Base-by-base conservation (phyloP, 2,113 vertebrate species). In the Poicephalus gulielmi region DNA sequence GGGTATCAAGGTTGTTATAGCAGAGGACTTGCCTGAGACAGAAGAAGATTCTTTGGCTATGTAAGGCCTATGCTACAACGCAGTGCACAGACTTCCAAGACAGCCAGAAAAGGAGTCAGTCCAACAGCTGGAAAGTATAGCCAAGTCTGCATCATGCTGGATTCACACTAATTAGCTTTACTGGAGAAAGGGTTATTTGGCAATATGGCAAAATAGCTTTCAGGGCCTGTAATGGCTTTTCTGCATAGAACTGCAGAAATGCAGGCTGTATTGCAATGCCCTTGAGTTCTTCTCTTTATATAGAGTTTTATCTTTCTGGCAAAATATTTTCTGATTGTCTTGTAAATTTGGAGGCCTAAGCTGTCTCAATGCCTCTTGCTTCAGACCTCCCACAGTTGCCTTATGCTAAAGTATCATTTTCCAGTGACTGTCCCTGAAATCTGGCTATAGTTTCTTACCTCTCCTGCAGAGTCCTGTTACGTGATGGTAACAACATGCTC, bases 191-290 rank as follows among this genome's bases (percentile, higher is more conserved):
- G 7, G 9, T 19, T 62, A 12, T 88, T 75, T 94, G 77, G 71
- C 76, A 93, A 67, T 15, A 46, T 12, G 50, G 71, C 25, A 90
- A 95, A 94, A 94, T 9, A 84, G 22, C 23, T 94, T 86, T 88
- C 68, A 83, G 53, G 25, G 24, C 11, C 49, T 83, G 10, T 63
- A 53, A 41, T 67, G 59, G 27, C 19, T 90, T 83, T 92, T 90
- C 59, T 83, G 44, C 41, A 59, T 31, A 30, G 33, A 67, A 44
- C 23, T 63, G 50, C 41, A 90, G 59, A 93, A 93, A 74, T 49
- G 19, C 46, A 81, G 19, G 33, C 25, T 90, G 28, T 7, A 37
- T 63, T 67, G 25, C 76, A 74, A 53, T 8, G 11, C 23, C 1
- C 0, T 39, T 53, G 67, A 53, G 9, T 44, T 94, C 7, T 80